Base-by-base conservation (phyloP, 2,113 vertebrate genomes). In the Cyanoderma ruficeps region DNA sequence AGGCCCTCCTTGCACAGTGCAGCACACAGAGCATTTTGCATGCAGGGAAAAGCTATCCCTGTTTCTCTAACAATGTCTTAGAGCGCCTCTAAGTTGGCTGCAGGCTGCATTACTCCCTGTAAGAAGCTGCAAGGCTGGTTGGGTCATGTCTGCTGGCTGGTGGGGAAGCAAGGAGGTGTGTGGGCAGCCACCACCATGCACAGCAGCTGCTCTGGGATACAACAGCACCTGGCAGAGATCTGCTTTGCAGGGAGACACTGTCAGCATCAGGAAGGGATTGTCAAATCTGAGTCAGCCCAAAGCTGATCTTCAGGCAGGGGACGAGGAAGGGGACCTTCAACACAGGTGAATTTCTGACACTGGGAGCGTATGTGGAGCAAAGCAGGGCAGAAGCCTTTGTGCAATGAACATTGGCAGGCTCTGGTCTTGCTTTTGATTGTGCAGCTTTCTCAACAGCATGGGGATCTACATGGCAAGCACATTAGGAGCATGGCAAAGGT, bases 1-100 rank as follows among this genome's bases (percentile, higher is more conserved):
- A 25, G 50, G 16, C 4, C 24, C 19, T 39, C 24, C 1, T 4
- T 3, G 2, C 11, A 13, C 35, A 1, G 0, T 4, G 18, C 64
- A 60, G 57, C 11, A 21, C 20, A 39, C 23, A 25, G 25, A 37
- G 49, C 2, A 1, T 13, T 71, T 28, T 25, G 11, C 4, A 6
- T 5, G 37, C 9, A 35, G 42, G 16, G 8, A 74, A 80, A 41
- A 80, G 35, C 25, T 33, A 28, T 28, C 15, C 11, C 8, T 24
- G 27, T 44, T 65, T 57, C 64, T 78, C 49, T 56, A 33, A 22
- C 0, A 0, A 22, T 33, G 15, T 2, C 18, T 64, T 56, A 23
- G 4, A 24, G 3, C 27, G 20, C 21, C 20, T 35, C 7, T 1
- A 15, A 9, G 27, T 5, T 3, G 9, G 20, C 52, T 70, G 41